phyloP scores from a whole-genome alignment of 2,797 vertebrate species.

The Phoebastria nigripes region DNA sequence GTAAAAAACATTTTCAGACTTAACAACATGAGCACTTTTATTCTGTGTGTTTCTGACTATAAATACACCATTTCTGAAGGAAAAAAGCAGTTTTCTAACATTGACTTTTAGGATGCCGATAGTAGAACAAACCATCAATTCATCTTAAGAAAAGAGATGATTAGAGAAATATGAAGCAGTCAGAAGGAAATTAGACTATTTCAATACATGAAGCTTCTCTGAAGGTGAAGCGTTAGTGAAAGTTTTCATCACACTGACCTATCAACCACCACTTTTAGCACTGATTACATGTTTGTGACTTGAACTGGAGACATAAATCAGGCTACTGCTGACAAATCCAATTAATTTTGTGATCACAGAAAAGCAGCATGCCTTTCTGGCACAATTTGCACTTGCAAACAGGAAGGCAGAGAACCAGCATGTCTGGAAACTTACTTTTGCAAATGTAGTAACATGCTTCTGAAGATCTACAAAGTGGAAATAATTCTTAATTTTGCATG shows the following conservation, averaged over 20 bases:
- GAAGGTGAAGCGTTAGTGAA: neutral
- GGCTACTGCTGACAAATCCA: neutral
- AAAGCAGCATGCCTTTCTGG: neutral
- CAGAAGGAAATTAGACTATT: neutral
- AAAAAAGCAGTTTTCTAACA: neutral
- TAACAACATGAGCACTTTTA: neutral
- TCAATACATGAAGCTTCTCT: neutral
- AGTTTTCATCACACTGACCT: neutral
- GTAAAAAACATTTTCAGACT: neutral
- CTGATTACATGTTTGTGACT: neutral
- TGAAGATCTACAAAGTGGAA: neutral
- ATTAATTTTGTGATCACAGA: neutral
- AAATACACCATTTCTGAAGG: neutral
- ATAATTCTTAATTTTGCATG: neutral
- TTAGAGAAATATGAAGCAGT: neutral
- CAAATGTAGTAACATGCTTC: neutral
- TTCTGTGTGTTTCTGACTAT: neutral
- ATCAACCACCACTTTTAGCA: neutral
- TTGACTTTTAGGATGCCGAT: neutral
- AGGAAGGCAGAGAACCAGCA: neutral
- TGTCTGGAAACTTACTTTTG: neutral
- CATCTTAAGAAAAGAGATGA: neutral
- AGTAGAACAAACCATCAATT: neutral
- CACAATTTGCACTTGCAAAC: neutral
- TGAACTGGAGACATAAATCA: slow-evolving; percentile 11